phyloP scores from a whole-genome alignment of 2,113 vertebrate genomes.

The Daphoenositta chrysoptera region DNA sequence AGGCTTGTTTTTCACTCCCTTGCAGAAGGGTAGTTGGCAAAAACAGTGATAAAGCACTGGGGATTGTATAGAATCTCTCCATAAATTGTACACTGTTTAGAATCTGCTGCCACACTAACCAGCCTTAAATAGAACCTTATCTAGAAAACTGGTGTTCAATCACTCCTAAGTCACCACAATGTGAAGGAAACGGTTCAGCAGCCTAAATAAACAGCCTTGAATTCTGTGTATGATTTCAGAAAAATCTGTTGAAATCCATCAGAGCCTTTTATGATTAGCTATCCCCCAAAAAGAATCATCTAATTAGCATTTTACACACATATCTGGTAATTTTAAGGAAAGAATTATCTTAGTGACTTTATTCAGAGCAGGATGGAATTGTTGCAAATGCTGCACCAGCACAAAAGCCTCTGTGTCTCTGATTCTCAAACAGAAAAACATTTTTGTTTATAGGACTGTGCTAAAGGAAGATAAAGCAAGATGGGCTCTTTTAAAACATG shows the following conservation, averaged over 20 bases:
- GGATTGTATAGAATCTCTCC: neutral
- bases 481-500: neutral
- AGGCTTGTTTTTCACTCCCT: neutral
- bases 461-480: neutral
- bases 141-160: neutral
- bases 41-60: constrained; percentile 13
- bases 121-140: neutral
- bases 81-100: neutral
- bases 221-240: neutral
- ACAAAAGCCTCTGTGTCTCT: neutral
- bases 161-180: neutral
- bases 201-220: neutral
- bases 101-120: neutral
- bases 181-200: neutral
- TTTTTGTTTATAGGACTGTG: neutral
- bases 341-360: neutral
- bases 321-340: neutral
- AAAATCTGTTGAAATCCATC: neutral
- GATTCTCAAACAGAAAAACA: neutral
- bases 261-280: neutral
- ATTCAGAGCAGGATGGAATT: neutral
- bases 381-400: neutral
- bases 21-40: neutral
- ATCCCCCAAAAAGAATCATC: neutral
- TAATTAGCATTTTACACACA: neutral